Conservation (phyloP, 1,140 invertebrate species). For the Trichogramma pretiosum region DNA sequence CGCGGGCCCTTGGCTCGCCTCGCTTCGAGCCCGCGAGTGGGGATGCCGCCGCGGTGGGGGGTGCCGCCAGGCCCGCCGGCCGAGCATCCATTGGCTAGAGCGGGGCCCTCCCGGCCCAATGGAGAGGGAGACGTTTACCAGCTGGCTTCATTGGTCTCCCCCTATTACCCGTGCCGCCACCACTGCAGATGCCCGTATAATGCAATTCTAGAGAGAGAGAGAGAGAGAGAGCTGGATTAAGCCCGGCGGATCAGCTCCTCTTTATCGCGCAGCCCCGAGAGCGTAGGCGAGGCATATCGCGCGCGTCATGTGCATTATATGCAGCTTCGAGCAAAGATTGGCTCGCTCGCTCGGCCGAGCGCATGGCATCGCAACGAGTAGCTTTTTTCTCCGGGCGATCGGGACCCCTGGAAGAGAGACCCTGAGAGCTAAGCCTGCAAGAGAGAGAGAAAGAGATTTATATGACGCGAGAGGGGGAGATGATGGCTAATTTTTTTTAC, state of each 20-base stretch:
- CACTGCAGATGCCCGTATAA: too few relatives aligned
- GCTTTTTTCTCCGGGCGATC: conserved; percentile 3
- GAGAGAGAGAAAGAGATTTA: conserved; percentile 3
- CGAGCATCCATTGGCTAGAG: conserved; percentile 10
- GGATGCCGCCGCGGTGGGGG: conserved; percentile 24
- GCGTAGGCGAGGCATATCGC: conserved; percentile 15
- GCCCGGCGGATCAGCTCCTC: conserved; percentile 18
- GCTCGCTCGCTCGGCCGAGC: not conserved
- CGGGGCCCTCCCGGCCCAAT: conserved; percentile 23
- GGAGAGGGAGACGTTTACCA: conserved; percentile 21
- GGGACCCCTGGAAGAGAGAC: not conserved
- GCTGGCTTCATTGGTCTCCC: conserved; percentile 25
- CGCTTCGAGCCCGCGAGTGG: conserved; percentile 20
- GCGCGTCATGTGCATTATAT: not conserved
- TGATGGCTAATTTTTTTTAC: too few relatives aligned
- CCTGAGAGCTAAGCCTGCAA: too few relatives aligned
- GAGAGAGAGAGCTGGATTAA: too few relatives aligned
- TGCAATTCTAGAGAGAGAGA: too few relatives aligned
- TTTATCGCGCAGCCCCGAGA: conserved; percentile 6
- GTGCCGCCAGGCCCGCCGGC: conserved; percentile 22
- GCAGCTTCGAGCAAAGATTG: not conserved
- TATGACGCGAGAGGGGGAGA: too few relatives aligned
- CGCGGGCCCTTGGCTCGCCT: conserved; percentile 32
- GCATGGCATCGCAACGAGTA: not conserved
- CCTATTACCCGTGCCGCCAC: too few relatives aligned